Conservation (phyloP, 2,797 vertebrate species). For the Pangasius djambal region DNA sequence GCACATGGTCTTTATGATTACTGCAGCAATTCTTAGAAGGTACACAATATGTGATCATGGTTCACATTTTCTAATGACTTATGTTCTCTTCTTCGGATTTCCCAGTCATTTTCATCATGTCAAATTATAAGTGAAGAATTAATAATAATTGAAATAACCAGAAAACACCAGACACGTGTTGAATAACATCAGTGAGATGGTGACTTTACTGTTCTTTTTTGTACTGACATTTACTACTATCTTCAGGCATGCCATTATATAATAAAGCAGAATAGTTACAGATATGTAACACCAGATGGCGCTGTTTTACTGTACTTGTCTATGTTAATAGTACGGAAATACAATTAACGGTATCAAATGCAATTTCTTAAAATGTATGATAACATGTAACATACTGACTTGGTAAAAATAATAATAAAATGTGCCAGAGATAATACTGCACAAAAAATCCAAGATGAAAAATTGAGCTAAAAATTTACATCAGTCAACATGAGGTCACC, state of each 20-base stretch:
- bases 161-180: background rate
- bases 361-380: background rate
- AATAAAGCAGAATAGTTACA: background rate
- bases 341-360: background rate
- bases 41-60: background rate
- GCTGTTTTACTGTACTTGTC: constrained; percentile 2
- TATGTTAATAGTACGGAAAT: background rate
- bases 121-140: background rate
- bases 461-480: constrained; percentile 57
- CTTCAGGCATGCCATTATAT: background rate
- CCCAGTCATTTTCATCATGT: background rate
- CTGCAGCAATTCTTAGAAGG: background rate
- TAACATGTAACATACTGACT: background rate
- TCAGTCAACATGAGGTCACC: constrained; percentile 76
- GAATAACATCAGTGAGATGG: too few species aligned
- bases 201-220: background rate
- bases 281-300: constrained; percentile 11
- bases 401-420: background rate
- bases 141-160: background rate
- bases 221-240: constrained; percentile 13
- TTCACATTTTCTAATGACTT: background rate
- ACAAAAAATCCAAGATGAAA: background rate
- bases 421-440: background rate
- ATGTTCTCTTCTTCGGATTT: background rate
- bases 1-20: background rate